Evolutionary conservation across 2,888 invertebrate genomes (phyloP), one percentile per base, ranked within the genome.

Genomic region (Macropis europaea): DNA sequence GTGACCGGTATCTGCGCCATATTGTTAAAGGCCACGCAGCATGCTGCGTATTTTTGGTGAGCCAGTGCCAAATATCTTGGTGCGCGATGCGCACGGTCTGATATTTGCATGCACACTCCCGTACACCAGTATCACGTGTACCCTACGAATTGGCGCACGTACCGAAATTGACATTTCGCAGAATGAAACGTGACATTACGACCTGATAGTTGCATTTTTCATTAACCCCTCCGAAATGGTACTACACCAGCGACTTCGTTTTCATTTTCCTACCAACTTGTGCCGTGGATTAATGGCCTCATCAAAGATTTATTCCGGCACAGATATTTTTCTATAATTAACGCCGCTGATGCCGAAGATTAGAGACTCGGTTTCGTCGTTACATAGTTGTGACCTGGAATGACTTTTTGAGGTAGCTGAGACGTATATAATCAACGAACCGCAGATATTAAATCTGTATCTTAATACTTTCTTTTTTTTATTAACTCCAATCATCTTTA

Each of bases 61-160:
- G 57, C 45, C 59, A 50, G 57, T 68, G 67, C 57, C 53, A 48
- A 72, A 62, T 72, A 63, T 68, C 60, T 71, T 60, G 30, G 42
- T 9, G 7, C 36, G 47, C 42, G 32, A 48, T 43, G 45, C 32
- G 43, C 56, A 17, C 56, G 40, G 13, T 4, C 59, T 47, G 62
- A 34, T 63, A 57, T 61, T 57, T 45, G 45, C 43, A 52, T 45
- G 45, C 63, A 45, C 40, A 40, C 56, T 22, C 28, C 19, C 42
- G 43, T 17, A n/a, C 17, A 9, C 36, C 1, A 11, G 4, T 19
- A 62, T 62, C 62, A 36, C 50, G 48, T 30, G 40, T 17, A 30
- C n/a, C 9, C 13, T 26, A 52, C 52, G 52, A 34, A 57, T 64
- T 47, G 62, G 38, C 32, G 22, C 17, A 11, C 26, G 52, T 19